phyloP scores from a whole-genome alignment of 2,888 invertebrate species.

The Phragmatobia fuliginosa region DNA sequence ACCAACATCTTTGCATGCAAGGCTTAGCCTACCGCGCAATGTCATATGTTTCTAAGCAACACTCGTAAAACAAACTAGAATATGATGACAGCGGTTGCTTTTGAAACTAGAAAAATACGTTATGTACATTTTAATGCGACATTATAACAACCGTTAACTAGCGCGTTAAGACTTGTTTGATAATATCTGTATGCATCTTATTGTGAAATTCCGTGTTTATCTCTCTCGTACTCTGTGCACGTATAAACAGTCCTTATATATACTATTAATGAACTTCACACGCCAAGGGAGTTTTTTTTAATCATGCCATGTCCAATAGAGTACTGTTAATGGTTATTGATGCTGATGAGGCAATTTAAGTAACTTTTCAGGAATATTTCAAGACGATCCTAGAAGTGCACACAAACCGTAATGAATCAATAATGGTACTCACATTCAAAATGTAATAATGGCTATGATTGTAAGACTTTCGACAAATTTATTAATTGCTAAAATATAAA shows the following conservation, averaged over 20 bases:
- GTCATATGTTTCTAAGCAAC: conserved; percentile 62
- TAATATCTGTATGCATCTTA: conserved; percentile 54
- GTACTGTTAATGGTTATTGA: too few relatives aligned
- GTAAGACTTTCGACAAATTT: neutral
- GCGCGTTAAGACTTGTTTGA: conserved; percentile 58
- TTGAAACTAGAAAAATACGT: conserved; percentile 64
- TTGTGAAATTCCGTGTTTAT: conserved; percentile 52
- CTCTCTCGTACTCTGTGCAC: conserved; percentile 14
- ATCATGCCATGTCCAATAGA: too few relatives aligned
- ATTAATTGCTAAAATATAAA: neutral
- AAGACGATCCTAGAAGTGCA: neutral
- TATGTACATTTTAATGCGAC: conserved; percentile 73
- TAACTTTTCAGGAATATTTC: neutral
- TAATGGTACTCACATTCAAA: neutral
- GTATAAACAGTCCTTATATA: conserved; percentile 1
- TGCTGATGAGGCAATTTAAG: neutral
- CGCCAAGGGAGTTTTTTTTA: too few relatives aligned
- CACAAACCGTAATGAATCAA: neutral
- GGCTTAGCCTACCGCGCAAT: conserved; percentile 53
- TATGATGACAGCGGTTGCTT: conserved; percentile 64
- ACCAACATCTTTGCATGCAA: conserved; percentile 66
- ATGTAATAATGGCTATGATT: neutral
- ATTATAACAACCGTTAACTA: conserved; percentile 70
- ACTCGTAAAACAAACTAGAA: conserved; percentile 67
- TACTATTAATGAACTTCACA: conserved; percentile 12